These are phyloP conservation scores for Taenioides sp. DNA, from an alignment of 2,797 vertebrate genomes.

Conservation along the genomic window DNA sequence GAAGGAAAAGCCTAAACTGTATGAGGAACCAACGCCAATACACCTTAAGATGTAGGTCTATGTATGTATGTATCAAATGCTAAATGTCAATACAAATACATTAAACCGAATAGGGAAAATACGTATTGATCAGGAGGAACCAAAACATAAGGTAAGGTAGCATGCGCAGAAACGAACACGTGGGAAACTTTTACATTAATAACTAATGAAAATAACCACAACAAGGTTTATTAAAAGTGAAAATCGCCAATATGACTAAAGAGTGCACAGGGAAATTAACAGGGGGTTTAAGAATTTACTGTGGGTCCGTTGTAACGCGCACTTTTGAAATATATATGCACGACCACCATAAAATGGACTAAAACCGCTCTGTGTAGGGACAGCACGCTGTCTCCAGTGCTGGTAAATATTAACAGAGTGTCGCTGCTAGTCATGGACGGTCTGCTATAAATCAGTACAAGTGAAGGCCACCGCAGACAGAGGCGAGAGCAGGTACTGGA, in stretches of 20 bases:
- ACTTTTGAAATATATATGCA: background rate
- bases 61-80: background rate
- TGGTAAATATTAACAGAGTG: conserved; percentile 90
- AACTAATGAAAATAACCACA: background rate
- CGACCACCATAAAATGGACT: conserved; percentile 39
- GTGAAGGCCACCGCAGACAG: conserved; percentile 83
- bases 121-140: background rate
- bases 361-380: conserved; percentile 27
- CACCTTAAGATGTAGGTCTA: conserved; percentile 13
- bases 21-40: conserved; percentile 19
- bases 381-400: conserved; percentile 64
- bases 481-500: conserved; percentile 54
- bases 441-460: conserved; percentile 83
- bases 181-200: background rate
- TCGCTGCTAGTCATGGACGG: conserved; percentile 67
- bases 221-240: background rate
- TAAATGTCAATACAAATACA: background rate
- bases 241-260: background rate
- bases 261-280: background rate
- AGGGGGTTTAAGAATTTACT: background rate
- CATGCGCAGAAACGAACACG: background rate
- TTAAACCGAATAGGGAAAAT: background rate
- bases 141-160: background rate
- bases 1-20: background rate
- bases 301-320: background rate